Percentiles rank a stretch among this genome's conserved stretches.
These are phyloP conservation scores for Geococcyx californianus DNA, from an alignment of 2,113 vertebrate species.

Conservation along the genomic window DNA sequence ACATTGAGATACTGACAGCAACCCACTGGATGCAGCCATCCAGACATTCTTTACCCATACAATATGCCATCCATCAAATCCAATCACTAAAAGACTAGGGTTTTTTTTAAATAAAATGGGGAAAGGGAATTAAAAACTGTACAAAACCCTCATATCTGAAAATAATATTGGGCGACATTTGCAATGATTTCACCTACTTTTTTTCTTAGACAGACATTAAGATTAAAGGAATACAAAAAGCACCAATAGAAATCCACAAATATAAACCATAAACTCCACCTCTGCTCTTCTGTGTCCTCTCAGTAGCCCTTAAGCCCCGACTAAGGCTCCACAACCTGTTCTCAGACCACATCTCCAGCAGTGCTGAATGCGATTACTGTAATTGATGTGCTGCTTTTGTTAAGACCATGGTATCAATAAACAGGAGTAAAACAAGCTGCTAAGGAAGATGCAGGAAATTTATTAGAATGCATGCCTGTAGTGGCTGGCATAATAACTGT, in stretches of 20 bases:
- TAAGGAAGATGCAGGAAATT: conserved; percentile 43
- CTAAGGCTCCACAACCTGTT: neutral
- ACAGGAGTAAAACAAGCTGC: conserved; percentile 32
- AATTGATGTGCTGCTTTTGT: conserved; percentile 56
- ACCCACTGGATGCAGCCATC: neutral
- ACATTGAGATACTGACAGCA: neutral
- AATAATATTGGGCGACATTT: neutral
- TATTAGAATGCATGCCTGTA: conserved; percentile 41
- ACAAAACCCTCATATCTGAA: neutral
- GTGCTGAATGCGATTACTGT: conserved; percentile 3
- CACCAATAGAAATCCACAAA: neutral
- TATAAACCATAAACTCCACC: neutral
- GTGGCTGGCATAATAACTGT: conserved; percentile 50
- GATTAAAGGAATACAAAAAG: neutral
- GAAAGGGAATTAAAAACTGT: neutral
- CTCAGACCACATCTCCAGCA: conserved; percentile 23
- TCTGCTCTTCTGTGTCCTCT: neutral
- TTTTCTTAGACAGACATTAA: neutral
- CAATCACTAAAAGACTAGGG: neutral
- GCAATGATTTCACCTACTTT: neutral
- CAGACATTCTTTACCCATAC: neutral
- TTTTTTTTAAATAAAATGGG: neutral
- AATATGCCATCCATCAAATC: neutral
- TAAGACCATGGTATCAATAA: conserved; percentile 58
- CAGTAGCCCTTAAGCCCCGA: conserved; percentile 24